Base-by-base conservation (phyloP, 2,113 vertebrate species). In the Hippocampus zosterae region DNA sequence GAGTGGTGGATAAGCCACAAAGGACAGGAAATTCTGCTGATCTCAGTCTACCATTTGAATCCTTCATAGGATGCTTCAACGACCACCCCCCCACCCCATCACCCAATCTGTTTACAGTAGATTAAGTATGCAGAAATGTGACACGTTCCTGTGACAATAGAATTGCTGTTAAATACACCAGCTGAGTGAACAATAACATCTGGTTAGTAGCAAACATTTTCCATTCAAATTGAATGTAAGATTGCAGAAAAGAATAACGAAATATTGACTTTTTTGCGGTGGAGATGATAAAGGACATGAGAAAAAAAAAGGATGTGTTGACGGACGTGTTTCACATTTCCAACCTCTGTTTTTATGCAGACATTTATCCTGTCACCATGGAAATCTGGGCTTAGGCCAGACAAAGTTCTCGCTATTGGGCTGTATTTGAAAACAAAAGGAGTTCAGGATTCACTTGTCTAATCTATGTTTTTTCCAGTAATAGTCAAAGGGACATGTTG, bases 381-480 rank as follows among this genome's bases (percentile, higher is more conserved):
- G 61, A 74, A 81, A 72, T 65, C 42, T 67, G 52, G 70, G 41
- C 73, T 67, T 27, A 69, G 63, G 48, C 67, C 71, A 72, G 72
- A 80, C 79, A 77, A 80, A 83, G 73, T 59, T 23, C 48, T 76
- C 33, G 5, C 72, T 48, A 63, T 56, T 66, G 67, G 70, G 75
- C 68, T 76, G 37, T 83, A 74, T 65, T 68, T 77, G 50, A 77
- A 84, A 78, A 83, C 77, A 84, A 74, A 74, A 72, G 55, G 70
- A 64, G 67, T 53, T 57, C 21, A 53, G 48, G 75, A 86, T 85
- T 75, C 72, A 55, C 57, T 77, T 67, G 60, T 70, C 80, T 55
- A 25, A 27, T 4, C 57, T 0, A 0, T 88, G 82, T 89, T 87
- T 86, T 70, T 83, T 87, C 80, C 86, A 85, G 75, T 75, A 81